A percentile compares a stretch with the other conserved stretches of the same genome.
phyloP scores from a whole-genome alignment of 1,140 invertebrate species.

The Notospermus geniculatus region DNA sequence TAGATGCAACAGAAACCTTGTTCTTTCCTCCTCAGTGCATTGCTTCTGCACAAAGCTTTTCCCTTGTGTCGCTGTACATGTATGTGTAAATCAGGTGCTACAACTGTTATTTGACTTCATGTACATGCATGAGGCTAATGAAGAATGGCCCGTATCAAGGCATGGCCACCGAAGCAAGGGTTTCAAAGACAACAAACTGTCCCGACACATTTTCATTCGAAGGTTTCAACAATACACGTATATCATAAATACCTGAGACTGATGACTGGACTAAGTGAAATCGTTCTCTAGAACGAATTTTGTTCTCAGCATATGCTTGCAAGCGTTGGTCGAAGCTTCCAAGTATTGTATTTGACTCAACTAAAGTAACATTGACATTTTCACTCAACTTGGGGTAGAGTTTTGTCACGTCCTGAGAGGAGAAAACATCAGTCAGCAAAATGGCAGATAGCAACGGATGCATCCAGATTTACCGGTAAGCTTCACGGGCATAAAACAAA shows the following conservation, averaged over 20 bases:
- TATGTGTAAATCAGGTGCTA: too few relatives aligned
- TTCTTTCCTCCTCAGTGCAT: too few relatives aligned
- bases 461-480: constrained; percentile 4
- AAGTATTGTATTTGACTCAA: constrained; percentile 52
- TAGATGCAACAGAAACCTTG: too few relatives aligned
- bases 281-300: constrained; percentile 43
- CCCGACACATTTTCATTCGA: too few relatives aligned
- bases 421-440: background rate
- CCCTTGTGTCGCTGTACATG: too few relatives aligned
- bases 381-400: constrained; percentile 43
- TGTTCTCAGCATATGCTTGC: constrained; percentile 53
- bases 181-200: too few relatives aligned
- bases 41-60: too few relatives aligned
- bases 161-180: too few relatives aligned
- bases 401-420: constrained; percentile 42
- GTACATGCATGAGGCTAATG: too few relatives aligned
- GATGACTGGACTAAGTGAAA: constrained; percentile 45
- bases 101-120: too few relatives aligned
- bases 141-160: too few relatives aligned
- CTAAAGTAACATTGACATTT: constrained; percentile 48
- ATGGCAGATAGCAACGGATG: constrained; percentile 1
- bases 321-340: constrained; percentile 49
- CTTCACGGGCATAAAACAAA: background rate
- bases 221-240: too few relatives aligned
- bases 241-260: constrained; percentile 38